A percentile compares a stretch with the other conserved stretches of the same genome.
phyloP scores from a whole-genome alignment of 2,113 vertebrate species.

The Psettodes erumei region DNA sequence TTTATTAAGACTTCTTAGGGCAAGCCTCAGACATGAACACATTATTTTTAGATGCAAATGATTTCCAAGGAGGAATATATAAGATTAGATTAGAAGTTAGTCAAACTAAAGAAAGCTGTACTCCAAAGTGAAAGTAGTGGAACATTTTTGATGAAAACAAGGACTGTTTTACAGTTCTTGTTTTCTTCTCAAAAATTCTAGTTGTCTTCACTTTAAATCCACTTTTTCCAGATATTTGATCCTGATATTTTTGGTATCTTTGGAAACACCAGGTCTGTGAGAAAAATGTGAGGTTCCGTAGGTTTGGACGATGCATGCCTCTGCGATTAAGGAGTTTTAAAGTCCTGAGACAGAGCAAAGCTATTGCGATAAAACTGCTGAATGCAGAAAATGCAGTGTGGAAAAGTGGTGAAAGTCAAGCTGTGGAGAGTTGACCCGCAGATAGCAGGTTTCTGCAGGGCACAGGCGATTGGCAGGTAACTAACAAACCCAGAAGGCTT shows the following conservation, averaged over 20 bases:
- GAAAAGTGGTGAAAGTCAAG: not conserved
- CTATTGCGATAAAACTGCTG: not conserved
- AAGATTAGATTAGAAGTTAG: too few relatives aligned
- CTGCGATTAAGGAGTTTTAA: not conserved
- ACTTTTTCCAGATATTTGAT: not conserved
- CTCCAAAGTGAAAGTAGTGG: not conserved
- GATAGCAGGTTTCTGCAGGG: slow-evolving; percentile 46
- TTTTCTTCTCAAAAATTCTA: not conserved
- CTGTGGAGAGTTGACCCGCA: slow-evolving; percentile 19
- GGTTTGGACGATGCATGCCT: not conserved
- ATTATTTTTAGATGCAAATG: not conserved
- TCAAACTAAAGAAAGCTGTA: not conserved
- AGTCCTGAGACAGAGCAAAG: not conserved
- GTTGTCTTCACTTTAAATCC: not conserved
- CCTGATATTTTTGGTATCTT: not conserved
- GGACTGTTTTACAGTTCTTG: not conserved
- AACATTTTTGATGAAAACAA: not conserved
- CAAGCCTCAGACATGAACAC: not conserved
- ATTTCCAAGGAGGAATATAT: not conserved
- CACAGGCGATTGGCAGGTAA: slow-evolving; percentile 48
- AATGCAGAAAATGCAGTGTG: not conserved
- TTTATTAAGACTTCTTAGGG: not conserved
- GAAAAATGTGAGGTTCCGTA: not conserved
- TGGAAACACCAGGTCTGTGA: not conserved
- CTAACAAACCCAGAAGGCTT: slow-evolving; percentile 52